Base-by-base conservation (phyloP, 37 sponge, comb jelly and placozoan species). In the Halichondria panicea region DNA sequence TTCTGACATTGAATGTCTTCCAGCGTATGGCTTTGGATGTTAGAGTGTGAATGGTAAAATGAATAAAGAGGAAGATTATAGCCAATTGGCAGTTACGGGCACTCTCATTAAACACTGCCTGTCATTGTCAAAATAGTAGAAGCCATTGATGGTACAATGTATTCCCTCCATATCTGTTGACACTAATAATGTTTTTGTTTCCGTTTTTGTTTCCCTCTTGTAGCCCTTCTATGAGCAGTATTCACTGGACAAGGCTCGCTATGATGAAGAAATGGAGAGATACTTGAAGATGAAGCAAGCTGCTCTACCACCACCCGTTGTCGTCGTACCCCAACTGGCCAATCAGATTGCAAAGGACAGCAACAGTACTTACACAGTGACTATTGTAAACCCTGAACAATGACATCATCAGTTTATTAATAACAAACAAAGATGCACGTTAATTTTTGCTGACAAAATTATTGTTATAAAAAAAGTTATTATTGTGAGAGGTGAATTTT, bases 201-300 rank as follows among this genome's bases (percentile, higher is more conserved):
- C 18, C 43, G 30, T 13, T 6, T 43, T 21, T 4, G 46, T 37
- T 33, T 35, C 11, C 18, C 31, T 24, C 19, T 4, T 72, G 25
- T 69, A 85, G 92, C 67, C 44, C 24, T 92, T 82, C 62, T 82
- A 82, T 4, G 56, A 78, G 22, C 58, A 78, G 85, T 92, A 92
- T 37, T 75, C 83, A 39, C 53, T 33, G 18, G 90, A 88, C 78
- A 87, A 88, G 74, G 41, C 54, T 24, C 41, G 90, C 18, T 92
- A 92, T 62, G 86, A 83, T 56, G 75, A 35, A 59, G 86, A 88
- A 48, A 75, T 84, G 86, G 68, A 88, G 53, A 86, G 64, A 3
- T 88, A 84, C 55, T 0, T 36, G 13, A 41, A 21, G 58, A 80
- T 42, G 33, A 44, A 81, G 40, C 71, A 71, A 40, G 5, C 33